These are phyloP conservation scores for Coecobrya sp. DNA, from an alignment of 2,888 invertebrate species.

Conservation along the genomic window DNA sequence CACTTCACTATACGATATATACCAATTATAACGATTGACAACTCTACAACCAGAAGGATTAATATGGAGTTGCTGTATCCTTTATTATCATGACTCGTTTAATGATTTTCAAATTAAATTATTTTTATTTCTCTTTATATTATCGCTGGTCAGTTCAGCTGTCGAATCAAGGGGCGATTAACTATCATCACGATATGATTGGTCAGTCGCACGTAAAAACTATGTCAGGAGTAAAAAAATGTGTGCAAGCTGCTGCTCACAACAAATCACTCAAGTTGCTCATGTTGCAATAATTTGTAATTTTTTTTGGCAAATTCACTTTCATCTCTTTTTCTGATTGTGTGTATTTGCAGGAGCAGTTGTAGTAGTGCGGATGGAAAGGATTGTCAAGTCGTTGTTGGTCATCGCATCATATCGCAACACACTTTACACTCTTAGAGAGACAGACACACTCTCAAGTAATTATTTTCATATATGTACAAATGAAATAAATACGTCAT, in stretches of 20 bases:
- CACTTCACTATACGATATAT: not conserved
- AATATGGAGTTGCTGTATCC: not conserved
- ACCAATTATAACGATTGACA: not conserved
- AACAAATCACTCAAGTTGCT: conserved; percentile 38
- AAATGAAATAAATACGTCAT: conserved; percentile 52
- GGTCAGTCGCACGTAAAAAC: not conserved
- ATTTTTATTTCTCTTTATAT: not conserved
- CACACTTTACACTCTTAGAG: conserved; percentile 30
- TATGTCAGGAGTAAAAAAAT: not conserved
- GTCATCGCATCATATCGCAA: conserved; percentile 47
- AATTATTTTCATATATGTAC: conserved; percentile 30
- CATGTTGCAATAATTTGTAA: conserved; percentile 50
- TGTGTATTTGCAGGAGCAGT: not conserved
- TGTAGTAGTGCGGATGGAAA: not conserved
- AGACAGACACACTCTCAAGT: not conserved
- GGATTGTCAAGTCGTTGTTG: conserved; percentile 36
- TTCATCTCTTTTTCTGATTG: not conserved
- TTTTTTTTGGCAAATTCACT: conserved; percentile 34
- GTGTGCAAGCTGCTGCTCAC: not conserved
- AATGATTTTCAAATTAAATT: not conserved
- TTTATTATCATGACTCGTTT: not conserved
- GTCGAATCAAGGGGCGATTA: not conserved
- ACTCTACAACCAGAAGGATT: not conserved
- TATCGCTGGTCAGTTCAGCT: conserved; percentile 38
- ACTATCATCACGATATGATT: not conserved